phyloP scores from a whole-genome alignment of 2,888 invertebrate genomes.

The Cyaniris semiargus region DNA sequence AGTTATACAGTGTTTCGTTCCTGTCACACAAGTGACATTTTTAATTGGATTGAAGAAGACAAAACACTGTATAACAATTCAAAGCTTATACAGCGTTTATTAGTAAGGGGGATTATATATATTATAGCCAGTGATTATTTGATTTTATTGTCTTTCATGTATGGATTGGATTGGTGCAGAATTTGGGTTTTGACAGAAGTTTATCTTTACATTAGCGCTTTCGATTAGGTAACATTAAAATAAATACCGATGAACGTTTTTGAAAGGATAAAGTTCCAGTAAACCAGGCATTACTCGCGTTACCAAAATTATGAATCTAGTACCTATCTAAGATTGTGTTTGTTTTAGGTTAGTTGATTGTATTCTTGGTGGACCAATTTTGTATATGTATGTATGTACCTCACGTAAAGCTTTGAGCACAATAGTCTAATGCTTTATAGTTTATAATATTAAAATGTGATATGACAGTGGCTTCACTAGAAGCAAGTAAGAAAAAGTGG shows the following conservation, averaged over 20 bases:
- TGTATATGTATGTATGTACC: background rate
- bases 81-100: too few species aligned
- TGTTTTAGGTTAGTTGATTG: background rate
- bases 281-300: background rate
- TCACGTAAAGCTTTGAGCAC: conserved; percentile 30
- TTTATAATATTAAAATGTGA: conserved; percentile 17
- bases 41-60: too few species aligned
- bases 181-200: too few species aligned
- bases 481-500: background rate
- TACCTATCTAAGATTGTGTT: background rate
- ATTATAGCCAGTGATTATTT: too few species aligned
- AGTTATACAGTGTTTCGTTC: too few species aligned
- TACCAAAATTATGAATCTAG: background rate
- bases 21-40: too few species aligned
- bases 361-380: conserved; percentile 28
- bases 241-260: background rate
- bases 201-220: background rate
- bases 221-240: background rate
- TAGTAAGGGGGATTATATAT: too few species aligned
- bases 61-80: too few species aligned
- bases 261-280: background rate
- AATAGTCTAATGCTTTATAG: conserved; percentile 16
- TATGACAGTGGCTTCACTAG: background rate
- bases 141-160: too few species aligned
- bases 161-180: too few species aligned